These are phyloP conservation scores for Dasyprocta punctata DNA, from an alignment of 2,113 vertebrate genomes.

Conservation along the genomic window DNA sequence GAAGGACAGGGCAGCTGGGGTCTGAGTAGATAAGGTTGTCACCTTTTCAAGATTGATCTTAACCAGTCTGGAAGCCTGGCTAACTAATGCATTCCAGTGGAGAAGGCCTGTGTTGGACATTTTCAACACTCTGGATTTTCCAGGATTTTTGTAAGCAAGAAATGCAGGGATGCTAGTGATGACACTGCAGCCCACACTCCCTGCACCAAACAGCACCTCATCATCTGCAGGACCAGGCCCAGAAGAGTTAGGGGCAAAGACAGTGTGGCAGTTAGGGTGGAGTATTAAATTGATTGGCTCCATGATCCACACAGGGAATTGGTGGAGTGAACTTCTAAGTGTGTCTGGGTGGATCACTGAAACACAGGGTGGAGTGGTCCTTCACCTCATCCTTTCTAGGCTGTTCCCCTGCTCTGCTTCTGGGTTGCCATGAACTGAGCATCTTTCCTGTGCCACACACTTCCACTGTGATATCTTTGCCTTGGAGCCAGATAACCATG, in stretches of 20 bases:
- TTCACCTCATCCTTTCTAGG: background rate
- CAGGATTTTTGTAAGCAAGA: background rate
- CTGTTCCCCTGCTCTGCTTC: background rate
- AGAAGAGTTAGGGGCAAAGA: background rate
- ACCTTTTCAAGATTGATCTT: conserved; percentile 50
- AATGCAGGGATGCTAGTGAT: too few relatives aligned
- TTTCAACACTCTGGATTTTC: background rate
- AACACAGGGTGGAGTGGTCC: background rate
- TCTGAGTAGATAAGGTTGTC: background rate
- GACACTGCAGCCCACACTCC: fast-evolving
- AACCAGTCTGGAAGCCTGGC: background rate
- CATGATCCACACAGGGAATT: background rate
- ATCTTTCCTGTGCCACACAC: background rate
- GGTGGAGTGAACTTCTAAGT: background rate
- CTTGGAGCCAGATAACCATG: background rate
- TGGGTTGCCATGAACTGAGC: background rate
- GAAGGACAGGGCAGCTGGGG: background rate
- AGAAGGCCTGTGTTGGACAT: background rate
- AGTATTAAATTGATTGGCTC: background rate
- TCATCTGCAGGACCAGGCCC: background rate
- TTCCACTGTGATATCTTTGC: background rate
- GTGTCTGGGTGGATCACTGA: background rate
- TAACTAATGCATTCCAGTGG: background rate
- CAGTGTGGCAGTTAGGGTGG: background rate
- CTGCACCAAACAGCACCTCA: fast-evolving